Percentiles rank a stretch among this genome's conserved stretches.
These are phyloP conservation scores for Saturnia japonica DNA, from an alignment of 2,888 invertebrate species.

Conservation along the genomic window DNA sequence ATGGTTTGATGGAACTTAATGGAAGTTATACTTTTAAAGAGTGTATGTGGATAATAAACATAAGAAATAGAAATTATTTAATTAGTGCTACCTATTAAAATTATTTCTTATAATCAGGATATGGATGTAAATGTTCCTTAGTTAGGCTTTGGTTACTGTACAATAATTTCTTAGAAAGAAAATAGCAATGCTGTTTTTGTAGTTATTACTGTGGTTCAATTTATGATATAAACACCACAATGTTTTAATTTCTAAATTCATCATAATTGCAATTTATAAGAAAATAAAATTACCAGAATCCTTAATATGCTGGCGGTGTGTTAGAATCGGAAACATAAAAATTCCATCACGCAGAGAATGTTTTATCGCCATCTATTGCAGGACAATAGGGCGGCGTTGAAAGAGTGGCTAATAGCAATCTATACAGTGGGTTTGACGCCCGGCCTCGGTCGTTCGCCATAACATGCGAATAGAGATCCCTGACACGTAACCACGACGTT, in stretches of 20 bases:
- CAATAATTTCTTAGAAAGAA: background rate
- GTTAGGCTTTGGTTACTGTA: background rate
- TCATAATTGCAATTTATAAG: slow-evolving; percentile 33
- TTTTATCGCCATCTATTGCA: slow-evolving; percentile 69
- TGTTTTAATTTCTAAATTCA: background rate
- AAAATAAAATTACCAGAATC: slow-evolving; percentile 17
- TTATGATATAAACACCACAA: background rate
- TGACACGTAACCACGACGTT: slow-evolving; percentile 24
- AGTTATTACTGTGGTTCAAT: background rate
- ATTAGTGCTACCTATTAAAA: background rate
- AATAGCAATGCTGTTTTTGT: background rate
- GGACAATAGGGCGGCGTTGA: slow-evolving; percentile 73
- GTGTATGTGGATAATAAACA: background rate
- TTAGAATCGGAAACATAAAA: slow-evolving; percentile 77
- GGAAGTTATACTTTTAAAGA: background rate
- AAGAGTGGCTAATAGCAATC: slow-evolving; percentile 56
- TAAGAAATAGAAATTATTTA: background rate
- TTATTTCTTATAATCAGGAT: background rate
- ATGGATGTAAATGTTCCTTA: background rate
- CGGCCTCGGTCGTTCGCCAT: slow-evolving; percentile 29
- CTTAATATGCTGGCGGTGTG: slow-evolving; percentile 52
- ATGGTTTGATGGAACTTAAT: background rate
- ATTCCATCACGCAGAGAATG: slow-evolving; percentile 74
- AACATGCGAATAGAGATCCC: slow-evolving; percentile 42
- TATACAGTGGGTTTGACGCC: slow-evolving; percentile 34